These are phyloP conservation scores for Cebidichthys violaceus DNA, from an alignment of 2,113 vertebrate species.

Conservation along the genomic window DNA sequence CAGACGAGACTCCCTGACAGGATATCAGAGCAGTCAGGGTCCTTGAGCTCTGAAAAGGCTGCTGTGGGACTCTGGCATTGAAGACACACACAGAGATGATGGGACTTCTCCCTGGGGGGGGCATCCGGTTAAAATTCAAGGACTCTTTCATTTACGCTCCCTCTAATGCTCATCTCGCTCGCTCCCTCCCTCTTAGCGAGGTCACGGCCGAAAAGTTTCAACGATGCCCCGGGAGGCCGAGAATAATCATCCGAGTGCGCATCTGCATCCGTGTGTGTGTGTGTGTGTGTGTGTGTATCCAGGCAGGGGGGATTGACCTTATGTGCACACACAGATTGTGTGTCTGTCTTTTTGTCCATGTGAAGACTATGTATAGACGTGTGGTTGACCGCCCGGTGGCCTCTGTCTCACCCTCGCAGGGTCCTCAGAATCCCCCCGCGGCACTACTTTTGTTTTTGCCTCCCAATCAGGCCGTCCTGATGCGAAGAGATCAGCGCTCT, in stretches of 20 bases:
- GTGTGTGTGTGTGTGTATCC: slow-evolving; percentile 52
- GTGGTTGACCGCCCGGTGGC: slow-evolving; percentile 10
- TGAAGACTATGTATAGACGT: slow-evolving; percentile 17
- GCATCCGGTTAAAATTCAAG: slow-evolving; percentile 74
- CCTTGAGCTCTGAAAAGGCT: slow-evolving; percentile 45
- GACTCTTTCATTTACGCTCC: slow-evolving; percentile 59
- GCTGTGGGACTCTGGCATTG: slow-evolving; percentile 52
- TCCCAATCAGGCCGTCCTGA: slow-evolving; percentile 11
- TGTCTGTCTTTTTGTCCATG: slow-evolving; percentile 19
- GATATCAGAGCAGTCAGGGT: slow-evolving; percentile 43
- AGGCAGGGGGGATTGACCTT: slow-evolving; percentile 54
- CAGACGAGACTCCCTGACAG: slow-evolving; percentile 33
- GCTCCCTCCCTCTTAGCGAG: slow-evolving; percentile 62
- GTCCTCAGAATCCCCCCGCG: slow-evolving; percentile 15
- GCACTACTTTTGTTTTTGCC: slow-evolving; percentile 38
- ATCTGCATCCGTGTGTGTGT: slow-evolving; percentile 53
- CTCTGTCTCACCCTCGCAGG: background rate
- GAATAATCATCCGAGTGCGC: slow-evolving; percentile 66
- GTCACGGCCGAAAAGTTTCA: slow-evolving; percentile 74
- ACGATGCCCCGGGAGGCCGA: slow-evolving; percentile 59
- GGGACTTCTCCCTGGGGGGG: slow-evolving; percentile 63
- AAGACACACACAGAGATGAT: slow-evolving; percentile 66
- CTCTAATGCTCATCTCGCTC: slow-evolving; percentile 47
- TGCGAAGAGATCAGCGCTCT: slow-evolving; percentile 2
- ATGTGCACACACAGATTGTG: slow-evolving; percentile 31